phyloP scores from a whole-genome alignment of 2,888 invertebrate genomes.

The Aelia acuminata region DNA sequence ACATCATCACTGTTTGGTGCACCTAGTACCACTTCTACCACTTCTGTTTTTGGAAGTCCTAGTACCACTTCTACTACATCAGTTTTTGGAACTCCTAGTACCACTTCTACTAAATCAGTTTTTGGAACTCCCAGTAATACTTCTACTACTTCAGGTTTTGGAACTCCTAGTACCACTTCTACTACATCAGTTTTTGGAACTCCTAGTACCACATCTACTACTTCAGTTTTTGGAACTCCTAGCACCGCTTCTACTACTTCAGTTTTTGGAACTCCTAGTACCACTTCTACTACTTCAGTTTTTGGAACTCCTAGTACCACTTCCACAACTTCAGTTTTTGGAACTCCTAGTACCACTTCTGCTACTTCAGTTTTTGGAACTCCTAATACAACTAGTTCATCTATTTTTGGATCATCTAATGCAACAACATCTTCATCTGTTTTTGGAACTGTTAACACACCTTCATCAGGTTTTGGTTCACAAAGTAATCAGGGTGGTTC shows the following conservation, averaged over 20 bases:
- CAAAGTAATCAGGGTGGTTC: background rate
- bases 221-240: slow-evolving; percentile 56
- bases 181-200: slow-evolving; percentile 34
- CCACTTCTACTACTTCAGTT: slow-evolving; percentile 56
- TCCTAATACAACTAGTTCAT: slow-evolving; percentile 58
- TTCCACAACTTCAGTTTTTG: slow-evolving; percentile 55
- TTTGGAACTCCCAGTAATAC: slow-evolving; percentile 18
- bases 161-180: slow-evolving; percentile 43
- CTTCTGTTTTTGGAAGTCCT: slow-evolving; percentile 13
- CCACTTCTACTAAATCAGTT: slow-evolving; percentile 56
- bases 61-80: slow-evolving; percentile 59
- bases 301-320: slow-evolving; percentile 54
- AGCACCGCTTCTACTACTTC: slow-evolving; percentile 55
- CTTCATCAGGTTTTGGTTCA: slow-evolving; percentile 58
- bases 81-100: slow-evolving; percentile 50
- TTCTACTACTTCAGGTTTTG: slow-evolving; percentile 47
- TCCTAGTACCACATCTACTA: slow-evolving; percentile 56
- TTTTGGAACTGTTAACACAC: slow-evolving; percentile 52
- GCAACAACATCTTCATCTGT: slow-evolving; percentile 55
- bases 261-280: slow-evolving; percentile 63
- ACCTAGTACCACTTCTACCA: slow-evolving; percentile 39
- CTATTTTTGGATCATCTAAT: slow-evolving; percentile 57
- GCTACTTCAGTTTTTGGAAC: slow-evolving; percentile 59
- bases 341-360: slow-evolving; percentile 50
- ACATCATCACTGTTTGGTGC: too few relatives aligned